Evolutionary conservation across 2,113 vertebrate species (phyloP), one percentile per base, ranked within the genome.

Genomic region (Ceyx margarethae): DNA sequence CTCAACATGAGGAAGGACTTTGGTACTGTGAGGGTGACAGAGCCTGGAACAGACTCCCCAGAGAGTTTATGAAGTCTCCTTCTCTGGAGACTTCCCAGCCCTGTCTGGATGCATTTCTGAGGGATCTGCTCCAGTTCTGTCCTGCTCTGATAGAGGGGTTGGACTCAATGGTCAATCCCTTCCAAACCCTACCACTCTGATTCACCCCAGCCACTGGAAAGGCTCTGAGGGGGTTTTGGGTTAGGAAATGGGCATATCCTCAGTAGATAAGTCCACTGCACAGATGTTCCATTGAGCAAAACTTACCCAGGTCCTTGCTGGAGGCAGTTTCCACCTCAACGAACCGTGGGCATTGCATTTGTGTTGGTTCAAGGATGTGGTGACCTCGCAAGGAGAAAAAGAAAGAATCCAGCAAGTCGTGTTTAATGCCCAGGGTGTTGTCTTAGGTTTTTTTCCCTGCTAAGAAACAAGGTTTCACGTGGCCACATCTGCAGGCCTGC

Each of bases 371-470:
- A 26, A 18, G 37, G 66, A 11, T 9, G 25, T 9, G 16, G 15
- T 9, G 25, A 11, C 48, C 48, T 82, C 8, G 0, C 40, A 42
- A 56, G 54, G 48, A 90, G 21, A 25, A 62, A 25, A 77, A 57
- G 42, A 28, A 65, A 40, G 78, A 81, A 23, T 10, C n/a, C 31
- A 82, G 22, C 43, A 58, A 71, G 26, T 28, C 3, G 0, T 72
- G 56, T 37, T 86, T 78, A 10, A 35, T 66, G 87, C 53, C 72
- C 68, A 76, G 85, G 40, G 20, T 35, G 22, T 65, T 54, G 42
- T 33, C 76, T 82, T 11, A 0, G 11, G 0, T 72, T 45, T 50
- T 5, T 5, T 15, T 15, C 13, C 21, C 25, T 46, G 43, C 31
- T 28, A 21, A 75, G 43, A 85, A 83, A 29, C 40, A 51, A 74